phyloP scores from a whole-genome alignment of 2,113 vertebrate genomes.

The Galemys pyrenaicus region DNA sequence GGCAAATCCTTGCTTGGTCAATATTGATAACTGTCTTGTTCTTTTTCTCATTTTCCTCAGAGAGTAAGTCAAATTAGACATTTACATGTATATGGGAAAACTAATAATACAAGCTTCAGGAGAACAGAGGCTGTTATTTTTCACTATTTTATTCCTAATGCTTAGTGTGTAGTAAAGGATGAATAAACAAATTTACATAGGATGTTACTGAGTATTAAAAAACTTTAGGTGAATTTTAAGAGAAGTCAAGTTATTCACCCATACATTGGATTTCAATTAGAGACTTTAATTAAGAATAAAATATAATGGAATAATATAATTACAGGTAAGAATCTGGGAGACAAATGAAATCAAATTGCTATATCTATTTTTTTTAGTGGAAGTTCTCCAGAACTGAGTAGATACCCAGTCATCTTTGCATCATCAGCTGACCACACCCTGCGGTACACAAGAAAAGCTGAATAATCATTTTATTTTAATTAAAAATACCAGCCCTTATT shows the following conservation, averaged over 20 bases:
- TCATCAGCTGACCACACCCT: background rate
- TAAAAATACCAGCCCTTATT: background rate
- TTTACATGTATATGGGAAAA: background rate
- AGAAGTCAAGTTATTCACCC: background rate
- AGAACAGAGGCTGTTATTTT: background rate
- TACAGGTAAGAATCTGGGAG: background rate
- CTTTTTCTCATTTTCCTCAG: background rate
- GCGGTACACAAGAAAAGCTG: background rate
- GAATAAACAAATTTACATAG: background rate
- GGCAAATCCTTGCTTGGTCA: background rate
- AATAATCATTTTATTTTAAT: background rate
- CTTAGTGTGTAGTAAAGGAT: background rate
- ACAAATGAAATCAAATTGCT: background rate
- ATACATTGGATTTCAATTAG: background rate
- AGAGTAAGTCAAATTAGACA: slow-evolving; percentile 37
- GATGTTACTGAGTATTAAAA: background rate
- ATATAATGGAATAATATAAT: background rate
- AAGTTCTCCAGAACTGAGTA: background rate
- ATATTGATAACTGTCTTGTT: background rate
- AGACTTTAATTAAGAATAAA: background rate
- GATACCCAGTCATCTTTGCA: background rate
- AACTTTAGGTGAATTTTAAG: background rate
- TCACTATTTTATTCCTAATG: background rate
- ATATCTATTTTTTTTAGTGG: background rate
- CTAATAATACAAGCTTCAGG: background rate